Evolutionary conservation across 2,797 vertebrate genomes (phyloP), one percentile per base, ranked within the genome.

Genomic region (Sebastes ruberrimus): DNA sequence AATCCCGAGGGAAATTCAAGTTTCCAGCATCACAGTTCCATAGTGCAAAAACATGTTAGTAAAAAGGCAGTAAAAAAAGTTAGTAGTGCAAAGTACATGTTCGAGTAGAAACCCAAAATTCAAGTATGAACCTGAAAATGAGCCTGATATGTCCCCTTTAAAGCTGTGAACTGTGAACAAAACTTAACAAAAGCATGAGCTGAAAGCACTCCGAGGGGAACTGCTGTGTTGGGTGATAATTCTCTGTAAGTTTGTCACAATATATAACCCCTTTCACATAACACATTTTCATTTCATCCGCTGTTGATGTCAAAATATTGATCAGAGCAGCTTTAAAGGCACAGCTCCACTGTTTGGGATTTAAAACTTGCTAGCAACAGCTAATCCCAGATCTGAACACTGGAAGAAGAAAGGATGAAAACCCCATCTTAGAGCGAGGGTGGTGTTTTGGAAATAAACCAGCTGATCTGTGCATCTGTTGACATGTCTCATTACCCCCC

Each of bases 401-500:
- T 25, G 14, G 22, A 27, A 33, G 13, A 60, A 66, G 11, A 73
- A 38, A 68, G 49, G 13, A 53, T 42, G 22, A 59, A 78, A 66
- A 76, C 55, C 3, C 27, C 10, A 2, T 4, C 5, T 60, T 3
- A 28, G 38, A 35, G 14, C 65, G 55, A 22, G 11, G 10, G 20
- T 71, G 60, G 22, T 75, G 73, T 61, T 83, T 68, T 71, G 61
- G 46, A 86, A 84, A 79, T 60, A 59, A 66, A 89, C 53, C 61
- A 72, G 33, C 30, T 55, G 71, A 83, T 85, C 60, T 80, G 33
- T 71, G 73, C 57, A 71, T 87, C 82, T 86, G 78, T 80, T 77
- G 76, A 88, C 72, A 86, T 80, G 71, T 86, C 71, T 80, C 61
- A 75, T 79, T 84, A 76, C 38, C 38, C 53, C 60, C 20, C 16